Percentiles rank a stretch among this genome's conserved stretches.
Conservation (phyloP, 2,797 vertebrate species). For the Takifugu rubripes region DNA sequence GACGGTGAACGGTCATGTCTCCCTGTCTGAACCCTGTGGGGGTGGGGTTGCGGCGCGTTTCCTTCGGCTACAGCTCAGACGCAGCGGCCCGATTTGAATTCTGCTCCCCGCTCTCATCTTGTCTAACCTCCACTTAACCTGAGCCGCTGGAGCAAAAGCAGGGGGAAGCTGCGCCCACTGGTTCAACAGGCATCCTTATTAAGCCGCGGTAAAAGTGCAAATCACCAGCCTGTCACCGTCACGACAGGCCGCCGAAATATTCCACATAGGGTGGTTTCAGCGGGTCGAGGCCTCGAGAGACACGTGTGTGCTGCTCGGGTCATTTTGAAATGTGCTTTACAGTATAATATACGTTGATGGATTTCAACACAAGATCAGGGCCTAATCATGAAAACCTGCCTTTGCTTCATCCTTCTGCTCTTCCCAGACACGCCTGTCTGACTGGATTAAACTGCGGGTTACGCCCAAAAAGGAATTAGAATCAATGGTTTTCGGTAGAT, state of each 20-base stretch:
- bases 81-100: slow-evolving; percentile 7
- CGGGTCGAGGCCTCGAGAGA: background rate
- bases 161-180: slow-evolving; percentile 19
- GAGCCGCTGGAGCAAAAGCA: slow-evolving; percentile 30
- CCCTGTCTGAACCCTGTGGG: no score
- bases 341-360: background rate
- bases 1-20: no score
- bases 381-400: no score
- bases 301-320: background rate
- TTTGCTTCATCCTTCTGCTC: no score
- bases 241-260: slow-evolving; percentile 2
- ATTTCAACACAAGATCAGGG: no score
- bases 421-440: no score
- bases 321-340: background rate
- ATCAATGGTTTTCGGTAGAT: background rate
- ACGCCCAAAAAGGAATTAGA: background rate
- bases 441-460: no score
- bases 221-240: slow-evolving; percentile 32
- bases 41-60: no score
- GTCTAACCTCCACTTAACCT: slow-evolving; percentile 46
- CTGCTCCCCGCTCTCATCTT: slow-evolving; percentile 22
- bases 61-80: background rate
- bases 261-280: background rate
- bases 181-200: slow-evolving; percentile 24
- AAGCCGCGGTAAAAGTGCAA: slow-evolving; percentile 32